Evolutionary conservation across 2,888 invertebrate species (phyloP), one percentile per base, ranked within the genome.

Genomic region (Hoplodrina blanda): DNA sequence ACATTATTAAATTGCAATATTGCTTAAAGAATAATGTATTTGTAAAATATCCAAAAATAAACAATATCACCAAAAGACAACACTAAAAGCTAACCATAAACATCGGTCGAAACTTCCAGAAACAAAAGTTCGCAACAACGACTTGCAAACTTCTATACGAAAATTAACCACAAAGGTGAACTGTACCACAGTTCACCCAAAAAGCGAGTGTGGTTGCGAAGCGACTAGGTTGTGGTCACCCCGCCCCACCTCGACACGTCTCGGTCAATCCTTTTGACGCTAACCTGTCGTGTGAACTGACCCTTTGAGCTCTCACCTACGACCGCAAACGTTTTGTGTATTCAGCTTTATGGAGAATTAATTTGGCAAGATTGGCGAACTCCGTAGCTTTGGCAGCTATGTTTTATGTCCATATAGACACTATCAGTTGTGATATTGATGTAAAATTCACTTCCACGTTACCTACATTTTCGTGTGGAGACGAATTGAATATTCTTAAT

Each of bases 241-340:
- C 85, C 86, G 86, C 84, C 86, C 86, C 64, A 71, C 85, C 88
- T 87, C 85, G 88, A 91, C 92, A 87, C 89, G 91, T 90, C 89
- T 90, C 92, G 91, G 94, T 92, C 93, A 92, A 91, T 90, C 93
- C 93, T 92, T 94, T 93, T 92, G 92, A 92, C 91, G 90, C 90
- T 86, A 86, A 85, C 88, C 88, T 89, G 88, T 82, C 83, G 92
- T 91, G 93, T 90, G 92, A 93, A 93, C 90, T 87, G 87, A 90
- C 91, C 93, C 93, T 95, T 94, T 94, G 94, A 94, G 88, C 92
- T 94, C 91, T 90, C 94, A 94, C 94, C 95, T 94, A 88, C 85
- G 82, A 93, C 95, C 95, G 91, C 95, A 95, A 94, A 94, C 92
- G 91, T 91, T 94, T 89, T 92, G 90, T 89, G 88, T 88, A 90